Percentiles rank a stretch among this genome's conserved stretches.
phyloP scores from a whole-genome alignment of 1,140 invertebrate genomes.

The Radopholus similis region DNA sequence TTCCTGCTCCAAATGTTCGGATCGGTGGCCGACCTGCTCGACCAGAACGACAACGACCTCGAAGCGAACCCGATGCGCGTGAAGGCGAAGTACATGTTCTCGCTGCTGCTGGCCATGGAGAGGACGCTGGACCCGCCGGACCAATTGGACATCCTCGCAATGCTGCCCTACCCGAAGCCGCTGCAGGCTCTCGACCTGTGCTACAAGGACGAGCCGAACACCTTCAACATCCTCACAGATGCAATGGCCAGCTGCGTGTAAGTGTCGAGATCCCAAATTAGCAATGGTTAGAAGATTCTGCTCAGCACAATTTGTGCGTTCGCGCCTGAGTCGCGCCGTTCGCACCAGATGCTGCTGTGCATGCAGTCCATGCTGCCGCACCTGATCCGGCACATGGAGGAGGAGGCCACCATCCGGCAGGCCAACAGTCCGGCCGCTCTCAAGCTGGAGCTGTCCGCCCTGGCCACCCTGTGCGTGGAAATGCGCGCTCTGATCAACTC shows the following conservation, averaged over 20 bases:
- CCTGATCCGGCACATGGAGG: constrained; percentile 86
- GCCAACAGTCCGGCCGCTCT: constrained; percentile 45
- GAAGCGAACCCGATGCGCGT: constrained; percentile 60
- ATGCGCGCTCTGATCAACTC: constrained; percentile 86
- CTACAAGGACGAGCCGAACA: constrained; percentile 89
- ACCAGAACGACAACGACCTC: constrained; percentile 63
- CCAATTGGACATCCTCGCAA: constrained; percentile 66
- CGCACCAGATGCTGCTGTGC: constrained; percentile 86
- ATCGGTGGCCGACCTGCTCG: constrained; percentile 87
- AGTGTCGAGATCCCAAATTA: neutral
- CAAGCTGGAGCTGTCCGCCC: constrained; percentile 82
- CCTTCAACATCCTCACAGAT: constrained; percentile 80
- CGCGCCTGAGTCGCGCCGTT: constrained; percentile 85
- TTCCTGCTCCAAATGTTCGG: constrained; percentile 95
- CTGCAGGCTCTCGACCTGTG: constrained; percentile 93
- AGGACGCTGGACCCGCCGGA: constrained; percentile 66
- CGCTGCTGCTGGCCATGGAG: constrained; percentile 70
- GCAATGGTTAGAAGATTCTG: neutral
- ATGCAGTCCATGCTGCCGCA: constrained; percentile 91
- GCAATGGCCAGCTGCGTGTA: constrained; percentile 84
- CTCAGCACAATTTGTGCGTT: constrained; percentile 85
- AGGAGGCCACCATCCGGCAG: constrained; percentile 71
- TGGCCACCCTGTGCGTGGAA: constrained; percentile 76
- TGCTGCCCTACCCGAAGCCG: constrained; percentile 92
- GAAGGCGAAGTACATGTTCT: constrained; percentile 55